Evolutionary conservation across 2,797 vertebrate genomes (phyloP).

Genomic region (Oryzias dopingdopingensis): DNA sequence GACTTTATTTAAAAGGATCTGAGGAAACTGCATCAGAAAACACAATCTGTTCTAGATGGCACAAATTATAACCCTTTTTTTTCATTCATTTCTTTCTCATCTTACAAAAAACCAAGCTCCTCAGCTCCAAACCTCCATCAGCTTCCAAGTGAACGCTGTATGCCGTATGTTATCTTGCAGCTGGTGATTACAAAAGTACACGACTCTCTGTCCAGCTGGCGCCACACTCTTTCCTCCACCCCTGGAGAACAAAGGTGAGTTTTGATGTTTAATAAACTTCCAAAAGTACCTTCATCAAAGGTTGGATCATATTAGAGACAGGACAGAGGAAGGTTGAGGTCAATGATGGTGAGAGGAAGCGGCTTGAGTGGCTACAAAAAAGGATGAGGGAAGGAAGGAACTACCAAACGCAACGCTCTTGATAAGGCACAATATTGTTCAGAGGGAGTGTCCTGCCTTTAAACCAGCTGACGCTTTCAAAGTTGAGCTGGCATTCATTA

Average conservation of each 20-base stretch:
- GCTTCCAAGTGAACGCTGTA: too few species aligned
- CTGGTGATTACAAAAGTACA: constrained; percentile 51
- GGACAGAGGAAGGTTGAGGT: constrained; percentile 25
- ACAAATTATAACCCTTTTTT: too few species aligned
- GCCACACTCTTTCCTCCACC: constrained; percentile 23
- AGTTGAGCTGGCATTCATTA: constrained; percentile 65
- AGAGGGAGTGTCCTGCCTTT: constrained; percentile 55
- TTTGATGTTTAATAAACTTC: constrained; percentile 53
- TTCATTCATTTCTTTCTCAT: too few species aligned
- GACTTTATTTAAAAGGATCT: too few species aligned
- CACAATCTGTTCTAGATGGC: too few species aligned
- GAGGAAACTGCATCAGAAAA: too few species aligned
- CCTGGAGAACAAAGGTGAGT: constrained; percentile 32
- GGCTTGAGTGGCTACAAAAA: constrained; percentile 22
- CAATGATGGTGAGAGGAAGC: constrained; percentile 46
- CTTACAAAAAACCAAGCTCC: too few species aligned
- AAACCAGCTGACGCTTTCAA: constrained; percentile 45
- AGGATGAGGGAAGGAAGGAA: constrained; percentile 24
- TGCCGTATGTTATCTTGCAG: constrained; percentile 28
- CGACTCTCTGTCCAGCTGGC: constrained; percentile 23
- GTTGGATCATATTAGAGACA: constrained; percentile 41
- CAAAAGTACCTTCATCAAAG: constrained; percentile 49
- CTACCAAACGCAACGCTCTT: constrained; percentile 39
- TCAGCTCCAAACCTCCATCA: too few species aligned
- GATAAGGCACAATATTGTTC: constrained; percentile 52